Percentiles rank a stretch among this genome's conserved stretches.
phyloP scores from a whole-genome alignment of 2,888 invertebrate genomes.

The Aproaerema taeniolella region DNA sequence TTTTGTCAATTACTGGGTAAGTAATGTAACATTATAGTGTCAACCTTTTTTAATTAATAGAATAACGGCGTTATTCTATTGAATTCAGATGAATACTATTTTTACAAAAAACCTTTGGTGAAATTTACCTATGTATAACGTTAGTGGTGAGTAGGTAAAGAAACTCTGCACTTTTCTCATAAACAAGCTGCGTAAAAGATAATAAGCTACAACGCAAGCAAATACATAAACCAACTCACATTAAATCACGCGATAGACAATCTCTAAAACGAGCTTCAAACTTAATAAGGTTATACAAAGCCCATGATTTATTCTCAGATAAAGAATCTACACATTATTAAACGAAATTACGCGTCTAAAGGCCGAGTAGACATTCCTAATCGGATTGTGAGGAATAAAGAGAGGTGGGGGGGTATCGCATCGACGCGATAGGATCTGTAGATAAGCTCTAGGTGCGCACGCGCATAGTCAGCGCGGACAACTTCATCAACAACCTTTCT shows the following conservation, averaged over 20 bases:
- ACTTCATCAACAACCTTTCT: constrained; percentile 34
- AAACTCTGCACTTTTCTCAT: too few species aligned
- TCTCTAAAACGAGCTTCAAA: constrained; percentile 7
- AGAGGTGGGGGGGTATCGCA: constrained; percentile 31
- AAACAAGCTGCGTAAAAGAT: too few species aligned
- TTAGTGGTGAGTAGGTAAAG: too few species aligned
- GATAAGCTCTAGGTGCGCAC: constrained; percentile 32
- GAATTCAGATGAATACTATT: too few species aligned
- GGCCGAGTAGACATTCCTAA: constrained; percentile 37
- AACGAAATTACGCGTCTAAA: constrained; percentile 29
- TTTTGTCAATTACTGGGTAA: too few species aligned
- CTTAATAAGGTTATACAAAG: constrained; percentile 11
- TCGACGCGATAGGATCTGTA: constrained; percentile 40
- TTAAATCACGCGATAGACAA: constrained; percentile 2
- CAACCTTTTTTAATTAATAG: too few species aligned
- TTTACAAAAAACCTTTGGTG: too few species aligned
- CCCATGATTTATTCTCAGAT: constrained; percentile 16
- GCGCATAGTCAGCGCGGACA: constrained; percentile 33
- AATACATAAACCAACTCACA: too few species aligned
- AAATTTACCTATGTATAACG: too few species aligned
- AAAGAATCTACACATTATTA: constrained; percentile 27
- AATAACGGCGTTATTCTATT: too few species aligned
- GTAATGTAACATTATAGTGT: too few species aligned
- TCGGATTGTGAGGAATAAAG: constrained; percentile 48
- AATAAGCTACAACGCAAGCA: too few species aligned